Evolutionary conservation across 2,113 vertebrate species (phyloP).

Genomic region (Machaerirhynchus nigripectus): DNA sequence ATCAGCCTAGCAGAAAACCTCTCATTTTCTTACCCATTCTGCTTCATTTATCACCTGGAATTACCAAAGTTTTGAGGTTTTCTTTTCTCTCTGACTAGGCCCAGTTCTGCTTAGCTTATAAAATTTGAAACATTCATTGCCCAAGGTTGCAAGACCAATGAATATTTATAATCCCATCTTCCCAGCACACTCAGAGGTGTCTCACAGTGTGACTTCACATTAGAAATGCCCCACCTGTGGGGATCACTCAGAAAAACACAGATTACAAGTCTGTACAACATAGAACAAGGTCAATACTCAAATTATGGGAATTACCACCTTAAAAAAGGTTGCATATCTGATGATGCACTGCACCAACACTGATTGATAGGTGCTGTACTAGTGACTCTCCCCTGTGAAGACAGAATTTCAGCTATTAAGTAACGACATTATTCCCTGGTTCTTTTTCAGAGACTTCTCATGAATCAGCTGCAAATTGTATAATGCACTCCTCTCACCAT

Average conservation of each 20-base stretch:
- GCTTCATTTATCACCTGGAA: neutral
- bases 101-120: neutral
- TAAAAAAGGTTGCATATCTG: constrained; percentile 17
- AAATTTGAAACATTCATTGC: constrained; percentile 26
- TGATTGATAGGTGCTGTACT: neutral
- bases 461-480: neutral
- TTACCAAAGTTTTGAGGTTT: neutral
- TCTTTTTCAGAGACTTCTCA: neutral
- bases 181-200: constrained; percentile 39
- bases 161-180: constrained; percentile 59
- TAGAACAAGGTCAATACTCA: constrained; percentile 12
- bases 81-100: neutral
- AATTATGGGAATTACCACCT: constrained; percentile 39
- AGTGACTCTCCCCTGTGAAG: neutral
- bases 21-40: neutral
- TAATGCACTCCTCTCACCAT: neutral
- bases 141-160: constrained; percentile 43
- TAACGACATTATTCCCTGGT: neutral
- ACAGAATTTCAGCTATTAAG: neutral
- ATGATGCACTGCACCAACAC: neutral
- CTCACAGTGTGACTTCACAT: constrained; percentile 52
- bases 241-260: constrained; percentile 23
- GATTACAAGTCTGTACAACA: constrained; percentile 29
- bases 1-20: constrained; percentile 23
- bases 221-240: constrained; percentile 54